Conservation (phyloP, 2,113 vertebrate genomes). For the Synchiropus splendidus region DNA sequence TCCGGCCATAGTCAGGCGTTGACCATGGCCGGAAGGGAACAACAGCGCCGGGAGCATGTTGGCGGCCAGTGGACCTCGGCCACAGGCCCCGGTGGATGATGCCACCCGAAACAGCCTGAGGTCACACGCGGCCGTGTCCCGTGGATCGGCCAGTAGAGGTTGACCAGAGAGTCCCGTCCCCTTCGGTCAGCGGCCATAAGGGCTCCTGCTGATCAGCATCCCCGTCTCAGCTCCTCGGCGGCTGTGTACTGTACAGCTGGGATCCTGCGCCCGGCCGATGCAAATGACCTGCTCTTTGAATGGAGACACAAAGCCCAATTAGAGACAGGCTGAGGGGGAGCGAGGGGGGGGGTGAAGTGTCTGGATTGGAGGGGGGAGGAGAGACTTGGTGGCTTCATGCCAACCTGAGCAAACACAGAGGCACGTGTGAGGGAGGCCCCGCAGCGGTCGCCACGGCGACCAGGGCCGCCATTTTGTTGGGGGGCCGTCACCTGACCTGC, state of each 20-base stretch:
- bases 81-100: too few species aligned
- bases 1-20: conserved; percentile 4
- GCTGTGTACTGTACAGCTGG: conserved; percentile 75
- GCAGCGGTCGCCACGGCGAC: conserved; percentile 1
- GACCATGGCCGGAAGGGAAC: too few species aligned
- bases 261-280: conserved; percentile 70
- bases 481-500: conserved; percentile 41
- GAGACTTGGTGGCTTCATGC: conserved; percentile 44
- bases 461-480: conserved; percentile 39
- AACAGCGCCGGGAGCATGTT: too few species aligned
- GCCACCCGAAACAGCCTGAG: too few species aligned
- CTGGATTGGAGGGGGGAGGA: conserved; percentile 25
- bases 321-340: conserved; percentile 39
- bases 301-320: conserved; percentile 74
- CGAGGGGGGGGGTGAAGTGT: conserved; percentile 39
- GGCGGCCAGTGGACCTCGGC: too few species aligned
- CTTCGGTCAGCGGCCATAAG: conserved; percentile 40
- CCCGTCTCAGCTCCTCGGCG: conserved; percentile 80
- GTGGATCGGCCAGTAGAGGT: too few species aligned
- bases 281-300: conserved; percentile 77
- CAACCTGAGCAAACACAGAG: conserved; percentile 55
- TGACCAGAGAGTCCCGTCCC: too few species aligned
- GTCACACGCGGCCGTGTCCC: too few species aligned
- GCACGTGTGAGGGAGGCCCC: conserved; percentile 17
- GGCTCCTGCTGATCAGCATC: conserved; percentile 76